phyloP scores from a whole-genome alignment of 2,888 invertebrate genomes.

The Idaea dimidiata region DNA sequence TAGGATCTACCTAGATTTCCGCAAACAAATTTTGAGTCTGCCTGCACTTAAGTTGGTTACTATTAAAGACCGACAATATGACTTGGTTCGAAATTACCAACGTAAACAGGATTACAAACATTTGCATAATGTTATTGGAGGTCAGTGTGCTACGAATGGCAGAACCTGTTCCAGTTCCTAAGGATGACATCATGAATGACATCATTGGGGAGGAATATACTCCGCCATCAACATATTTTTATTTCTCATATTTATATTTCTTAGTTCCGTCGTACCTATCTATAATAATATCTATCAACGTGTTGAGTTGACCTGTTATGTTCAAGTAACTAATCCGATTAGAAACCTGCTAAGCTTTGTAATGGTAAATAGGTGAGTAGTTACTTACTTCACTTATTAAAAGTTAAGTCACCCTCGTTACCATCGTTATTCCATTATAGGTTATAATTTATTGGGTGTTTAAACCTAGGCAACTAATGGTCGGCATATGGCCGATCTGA shows the following conservation, averaged over 20 bases:
- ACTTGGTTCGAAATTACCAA: not conserved
- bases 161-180: not conserved
- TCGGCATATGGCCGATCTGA: no score
- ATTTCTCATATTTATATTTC: not conserved
- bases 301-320: not conserved
- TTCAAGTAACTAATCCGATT: not conserved
- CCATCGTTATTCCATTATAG: no score
- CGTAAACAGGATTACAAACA: not conserved
- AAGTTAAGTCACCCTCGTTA: not conserved
- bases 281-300: no score
- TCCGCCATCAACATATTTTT: not conserved
- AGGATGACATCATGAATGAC: not conserved
- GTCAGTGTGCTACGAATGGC: not conserved
- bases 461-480: no score
- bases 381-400: not conserved
- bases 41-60: not conserved
- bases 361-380: not conserved
- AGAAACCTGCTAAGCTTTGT: not conserved
- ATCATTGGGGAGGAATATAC: not conserved
- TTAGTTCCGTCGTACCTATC: not conserved
- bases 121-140: not conserved
- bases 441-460: no score
- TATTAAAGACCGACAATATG: not conserved
- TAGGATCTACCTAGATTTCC: not conserved
- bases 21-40: not conserved